Evolutionary conservation across 1,140 invertebrate genomes (phyloP), one percentile per base, ranked within the genome.

Genomic region (Drosophila bocki): DNA sequence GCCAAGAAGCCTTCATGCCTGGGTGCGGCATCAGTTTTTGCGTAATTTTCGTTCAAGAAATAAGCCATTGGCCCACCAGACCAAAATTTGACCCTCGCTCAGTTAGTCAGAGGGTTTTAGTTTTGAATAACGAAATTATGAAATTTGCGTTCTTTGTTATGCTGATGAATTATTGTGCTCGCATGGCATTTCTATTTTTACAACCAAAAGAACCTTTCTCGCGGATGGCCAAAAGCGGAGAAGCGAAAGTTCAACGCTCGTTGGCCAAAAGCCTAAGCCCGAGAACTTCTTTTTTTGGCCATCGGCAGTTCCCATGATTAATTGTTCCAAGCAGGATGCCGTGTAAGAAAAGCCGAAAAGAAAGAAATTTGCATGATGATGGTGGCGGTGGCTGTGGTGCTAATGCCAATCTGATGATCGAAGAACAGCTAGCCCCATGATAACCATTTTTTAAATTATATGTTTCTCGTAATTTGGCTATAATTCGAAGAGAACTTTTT

Each of bases 301-400:
- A 72, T 54, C 47, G 80, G 68, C 75, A 71, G 62, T 62, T 77
- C 60, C 65, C 59, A 78, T 77, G 80, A 90, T 90, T 88, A 84
- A 90, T 88, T 88, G 63, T 67, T 41, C 19, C 47, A 54, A 83
- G 63, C 83, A 88, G 83, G 83, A 84, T 88, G 61, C 51, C 45
- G 54, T 71, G 53, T 51, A 67, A 68, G 82, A 64, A 85, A 67
- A 80, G 48, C 39, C 60, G 17, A 77, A 68, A 62, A 44, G 44
- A 78, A 75, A 84, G 59, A 77, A 64, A 77, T 88, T 88, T 88
- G 84, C 84, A 88, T 88, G 80, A 64, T 60, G 53, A 60, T 71
- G 42, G 35, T 33, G 26, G 29, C 41, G 62, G 42, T 41, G 41
- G 35, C 15, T 13, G 29, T 47, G 68, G 42, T 41, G 63, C 53